A percentile compares a stretch with the other conserved stretches of the same genome.
Evolutionary conservation across 2,113 vertebrate genomes (phyloP).

Genomic region (Shinisaurus crocodilurus): DNA sequence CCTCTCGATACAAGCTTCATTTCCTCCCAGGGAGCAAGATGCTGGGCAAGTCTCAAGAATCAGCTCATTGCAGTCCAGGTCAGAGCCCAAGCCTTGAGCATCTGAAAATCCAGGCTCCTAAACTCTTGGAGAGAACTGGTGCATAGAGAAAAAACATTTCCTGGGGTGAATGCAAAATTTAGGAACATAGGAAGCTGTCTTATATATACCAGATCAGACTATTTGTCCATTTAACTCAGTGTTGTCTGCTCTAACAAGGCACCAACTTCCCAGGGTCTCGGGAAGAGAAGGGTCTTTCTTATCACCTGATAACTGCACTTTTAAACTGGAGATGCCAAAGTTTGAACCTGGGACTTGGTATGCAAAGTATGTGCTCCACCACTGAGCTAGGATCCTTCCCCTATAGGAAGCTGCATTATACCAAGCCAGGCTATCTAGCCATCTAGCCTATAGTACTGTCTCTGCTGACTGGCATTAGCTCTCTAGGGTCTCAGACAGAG

Average conservation of each 20-base stretch:
- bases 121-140: background rate
- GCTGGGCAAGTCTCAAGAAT: background rate
- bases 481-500: background rate
- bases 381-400: no score
- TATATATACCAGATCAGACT: no score
- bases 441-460: background rate
- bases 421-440: background rate
- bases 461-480: background rate
- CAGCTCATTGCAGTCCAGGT: fast-evolving
- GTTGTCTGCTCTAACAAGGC: background rate
- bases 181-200: background rate
- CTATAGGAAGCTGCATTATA: no score
- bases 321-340: no score
- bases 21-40: constrained; percentile 63
- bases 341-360: no score
- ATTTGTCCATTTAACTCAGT: background rate
- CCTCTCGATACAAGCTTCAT: constrained; percentile 74
- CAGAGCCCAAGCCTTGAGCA: background rate
- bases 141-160: background rate
- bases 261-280: background rate
- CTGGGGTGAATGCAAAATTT: no score
- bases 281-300: background rate
- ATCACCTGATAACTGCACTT: no score
- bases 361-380: no score
- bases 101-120: background rate